Evolutionary conservation across 1,140 invertebrate genomes (phyloP), one percentile per base, ranked within the genome.

Genomic region (Vollenhovia emeryi): DNA sequence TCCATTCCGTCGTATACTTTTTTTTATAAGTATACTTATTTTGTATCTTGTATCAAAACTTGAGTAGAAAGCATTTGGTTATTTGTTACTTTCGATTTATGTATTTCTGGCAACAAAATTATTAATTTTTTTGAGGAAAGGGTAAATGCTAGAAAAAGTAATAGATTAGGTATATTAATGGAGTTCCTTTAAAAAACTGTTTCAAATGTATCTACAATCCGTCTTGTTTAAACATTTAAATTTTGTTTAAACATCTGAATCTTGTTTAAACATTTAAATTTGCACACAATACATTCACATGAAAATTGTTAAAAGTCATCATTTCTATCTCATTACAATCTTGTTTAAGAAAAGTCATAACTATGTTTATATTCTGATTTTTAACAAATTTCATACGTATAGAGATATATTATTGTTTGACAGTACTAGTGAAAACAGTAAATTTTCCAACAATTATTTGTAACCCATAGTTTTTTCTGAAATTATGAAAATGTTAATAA

Each of bases 91-190:
- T 57, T 21, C 21, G 21, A 18, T 57, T 24, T 33, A 36, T 64
- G 18, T 33, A 36, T 36, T 8, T 33, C 5, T 21, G 3, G 15
- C 27, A 64, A 64, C 8, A 9, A 62, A 62, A 64, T 64, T 36
- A 33, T 21, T 11, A 9, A 9, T 33, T 62, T 64, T n/a, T 7
- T 3, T 7, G 36, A 33, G 0, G 9, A 57, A 57, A 24, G n/a
- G 13, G 18, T n/a, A 8, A 43, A 11, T 11, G 3, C 0, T 9
- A 18, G 4, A 33, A 18, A 24, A 86, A 43, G 40, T 45, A 74
- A 83, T 30, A 75, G 21, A 30, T 11, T 27, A 24, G n/a, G n/a
- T n/a, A 50, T 7, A 48, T 75, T 21, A 68, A 60, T 73, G 36
- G 2, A 33, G n/a, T n/a, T 33, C 6, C 3, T n/a, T 36, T 36